Conservation (phyloP, 2,113 vertebrate species). For the Rafetus swinhoei region DNA sequence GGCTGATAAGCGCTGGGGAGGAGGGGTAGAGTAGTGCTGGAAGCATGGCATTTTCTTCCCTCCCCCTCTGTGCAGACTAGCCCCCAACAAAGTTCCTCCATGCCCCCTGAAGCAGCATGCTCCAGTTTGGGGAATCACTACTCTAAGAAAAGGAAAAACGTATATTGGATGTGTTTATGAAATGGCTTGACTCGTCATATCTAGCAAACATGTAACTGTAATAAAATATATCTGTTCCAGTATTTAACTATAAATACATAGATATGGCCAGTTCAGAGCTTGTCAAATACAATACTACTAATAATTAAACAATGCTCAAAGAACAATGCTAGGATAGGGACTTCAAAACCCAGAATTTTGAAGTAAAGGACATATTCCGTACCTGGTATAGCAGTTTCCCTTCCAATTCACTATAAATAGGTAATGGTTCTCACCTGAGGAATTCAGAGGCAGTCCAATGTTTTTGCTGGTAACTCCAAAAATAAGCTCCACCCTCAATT, state of each 20-base stretch:
- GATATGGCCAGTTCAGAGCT: too few relatives aligned
- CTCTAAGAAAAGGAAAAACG: neutral
- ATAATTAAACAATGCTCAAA: neutral
- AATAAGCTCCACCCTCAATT: neutral
- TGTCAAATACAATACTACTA: neutral
- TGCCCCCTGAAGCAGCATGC: too few relatives aligned
- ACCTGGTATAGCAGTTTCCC: neutral
- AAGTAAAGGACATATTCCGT: neutral
- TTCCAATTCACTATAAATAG: neutral
- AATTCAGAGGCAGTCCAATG: neutral
- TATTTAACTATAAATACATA: neutral
- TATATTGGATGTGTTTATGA: neutral
- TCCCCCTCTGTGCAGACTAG: too few relatives aligned
- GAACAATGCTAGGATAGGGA: neutral
- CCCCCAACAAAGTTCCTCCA: too few relatives aligned
- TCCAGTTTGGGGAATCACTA: neutral
- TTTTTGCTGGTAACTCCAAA: neutral
- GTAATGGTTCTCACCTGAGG: neutral
- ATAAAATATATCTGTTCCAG: neutral
- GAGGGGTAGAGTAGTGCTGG: too few relatives aligned
- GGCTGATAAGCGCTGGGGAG: too few relatives aligned
- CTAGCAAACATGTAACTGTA: neutral
- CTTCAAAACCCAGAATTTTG: neutral
- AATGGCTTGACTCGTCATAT: neutral
- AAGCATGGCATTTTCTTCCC: too few relatives aligned